These are phyloP conservation scores for Cyanoderma ruficeps DNA, from an alignment of 2,113 vertebrate species.

Conservation along the genomic window DNA sequence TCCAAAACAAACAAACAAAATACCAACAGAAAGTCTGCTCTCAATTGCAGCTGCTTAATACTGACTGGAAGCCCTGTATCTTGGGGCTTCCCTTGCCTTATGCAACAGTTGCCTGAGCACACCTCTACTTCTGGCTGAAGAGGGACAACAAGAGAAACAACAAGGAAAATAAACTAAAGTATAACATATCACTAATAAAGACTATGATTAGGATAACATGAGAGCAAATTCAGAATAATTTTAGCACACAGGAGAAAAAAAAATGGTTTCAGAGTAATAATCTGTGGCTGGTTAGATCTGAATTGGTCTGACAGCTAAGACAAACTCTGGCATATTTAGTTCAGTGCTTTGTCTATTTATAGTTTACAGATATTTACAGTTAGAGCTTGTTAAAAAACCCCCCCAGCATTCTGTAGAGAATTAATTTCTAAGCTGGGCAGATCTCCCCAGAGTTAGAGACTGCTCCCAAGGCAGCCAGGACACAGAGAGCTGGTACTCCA, in stretches of 20 bases:
- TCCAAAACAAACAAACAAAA: constrained; percentile 10
- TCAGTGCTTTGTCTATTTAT: not conserved
- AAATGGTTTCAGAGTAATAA: not conserved
- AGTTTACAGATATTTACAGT: not conserved
- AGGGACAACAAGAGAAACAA: not conserved
- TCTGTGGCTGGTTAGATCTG: not conserved
- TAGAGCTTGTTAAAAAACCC: not conserved
- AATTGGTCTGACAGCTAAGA: not conserved
- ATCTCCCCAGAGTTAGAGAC: not conserved
- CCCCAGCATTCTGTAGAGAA: not conserved
- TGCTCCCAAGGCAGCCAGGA: not conserved
- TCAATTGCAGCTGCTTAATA: not conserved
- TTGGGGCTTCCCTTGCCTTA: accelerated
- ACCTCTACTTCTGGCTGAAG: not conserved
- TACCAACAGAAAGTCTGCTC: not conserved
- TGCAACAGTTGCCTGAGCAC: not conserved
- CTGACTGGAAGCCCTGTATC: not conserved
- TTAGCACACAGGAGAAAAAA: not conserved
- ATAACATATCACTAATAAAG: not conserved
- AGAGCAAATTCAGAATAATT: not conserved
- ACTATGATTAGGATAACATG: not conserved
- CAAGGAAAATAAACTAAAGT: not conserved
- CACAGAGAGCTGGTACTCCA: accelerated
- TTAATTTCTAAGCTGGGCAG: not conserved
- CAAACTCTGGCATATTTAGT: not conserved